Evolutionary conservation across 2,888 invertebrate genomes (phyloP).

Genomic region (Monochamus alternatus): DNA sequence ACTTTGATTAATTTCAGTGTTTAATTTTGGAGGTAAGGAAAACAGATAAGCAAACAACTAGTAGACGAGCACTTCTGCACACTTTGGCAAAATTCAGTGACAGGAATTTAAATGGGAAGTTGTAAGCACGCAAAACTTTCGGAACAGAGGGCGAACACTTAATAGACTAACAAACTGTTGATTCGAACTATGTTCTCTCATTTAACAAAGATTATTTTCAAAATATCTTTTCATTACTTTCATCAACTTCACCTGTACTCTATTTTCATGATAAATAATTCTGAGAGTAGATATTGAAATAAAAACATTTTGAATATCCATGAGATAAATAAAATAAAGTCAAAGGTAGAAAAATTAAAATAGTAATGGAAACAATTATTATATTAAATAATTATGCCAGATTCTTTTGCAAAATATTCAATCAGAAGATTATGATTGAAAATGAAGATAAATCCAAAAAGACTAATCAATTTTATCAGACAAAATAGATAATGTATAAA

Average conservation of each 20-base stretch:
- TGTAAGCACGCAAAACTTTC: constrained; percentile 14
- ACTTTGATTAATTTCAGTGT: constrained; percentile 56
- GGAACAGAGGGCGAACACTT: not conserved
- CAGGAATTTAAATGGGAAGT: constrained; percentile 31
- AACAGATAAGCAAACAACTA: constrained; percentile 51
- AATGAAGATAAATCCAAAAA: too few relatives aligned
- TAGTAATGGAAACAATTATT: too few relatives aligned
- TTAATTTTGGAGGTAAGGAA: constrained; percentile 54
- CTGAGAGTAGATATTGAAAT: too few relatives aligned
- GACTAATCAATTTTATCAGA: too few relatives aligned
- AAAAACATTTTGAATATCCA: too few relatives aligned
- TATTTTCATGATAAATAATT: too few relatives aligned
- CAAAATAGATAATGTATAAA: too few relatives aligned
- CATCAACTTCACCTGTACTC: not conserved
- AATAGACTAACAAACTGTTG: not conserved
- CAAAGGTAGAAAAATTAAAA: too few relatives aligned
- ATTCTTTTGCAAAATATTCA: too few relatives aligned
- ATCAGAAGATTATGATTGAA: too few relatives aligned
- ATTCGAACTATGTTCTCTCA: not conserved
- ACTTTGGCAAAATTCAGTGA: constrained; percentile 29
- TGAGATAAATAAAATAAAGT: too few relatives aligned
- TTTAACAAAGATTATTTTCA: not conserved
- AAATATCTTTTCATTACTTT: not conserved
- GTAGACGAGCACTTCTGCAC: constrained; percentile 47
- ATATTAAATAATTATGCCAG: too few relatives aligned